Conservation (phyloP, 2,113 vertebrate species). For the Toxotes chatareus region DNA sequence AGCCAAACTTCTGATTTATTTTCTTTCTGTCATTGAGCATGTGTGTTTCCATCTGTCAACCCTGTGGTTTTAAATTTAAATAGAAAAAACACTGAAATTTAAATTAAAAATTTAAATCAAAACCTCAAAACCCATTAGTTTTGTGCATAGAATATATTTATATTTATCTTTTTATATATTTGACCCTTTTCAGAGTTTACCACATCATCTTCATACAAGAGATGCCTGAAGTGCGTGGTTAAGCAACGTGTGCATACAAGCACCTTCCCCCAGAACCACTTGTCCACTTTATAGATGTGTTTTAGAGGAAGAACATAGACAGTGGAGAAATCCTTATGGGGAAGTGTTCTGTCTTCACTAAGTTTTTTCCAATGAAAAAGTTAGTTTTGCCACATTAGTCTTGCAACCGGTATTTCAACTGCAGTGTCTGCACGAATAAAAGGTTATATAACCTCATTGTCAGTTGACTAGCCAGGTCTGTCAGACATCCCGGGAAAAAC, state of each 20-base stretch:
- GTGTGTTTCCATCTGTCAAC: neutral
- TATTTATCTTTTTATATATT: neutral
- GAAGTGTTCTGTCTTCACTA: slow-evolving; percentile 37
- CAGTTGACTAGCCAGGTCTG: neutral
- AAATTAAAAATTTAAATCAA: neutral
- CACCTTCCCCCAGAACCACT: neutral
- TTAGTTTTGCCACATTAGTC: neutral
- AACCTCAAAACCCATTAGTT: neutral
- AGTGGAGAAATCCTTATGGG: neutral
- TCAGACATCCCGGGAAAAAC: slow-evolving; percentile 33
- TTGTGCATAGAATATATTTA: too few relatives aligned
- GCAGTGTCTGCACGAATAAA: neutral
- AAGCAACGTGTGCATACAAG: neutral
- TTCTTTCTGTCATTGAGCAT: neutral
- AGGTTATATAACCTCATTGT: slow-evolving; percentile 37
- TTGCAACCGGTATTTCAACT: neutral
- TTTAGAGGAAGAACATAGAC: slow-evolving; percentile 24
- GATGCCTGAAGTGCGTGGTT: neutral
- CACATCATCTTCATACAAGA: neutral
- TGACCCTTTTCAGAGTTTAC: neutral
- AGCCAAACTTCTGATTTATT: neutral
- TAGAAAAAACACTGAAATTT: neutral
- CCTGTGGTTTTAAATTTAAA: neutral
- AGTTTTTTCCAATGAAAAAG: neutral
- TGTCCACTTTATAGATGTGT: neutral